A percentile compares a stretch with the other conserved stretches of the same genome.
phyloP scores from a whole-genome alignment of 37 sponge, comb jelly and placozoan species.

The Cliona cf. orientalis region DNA sequence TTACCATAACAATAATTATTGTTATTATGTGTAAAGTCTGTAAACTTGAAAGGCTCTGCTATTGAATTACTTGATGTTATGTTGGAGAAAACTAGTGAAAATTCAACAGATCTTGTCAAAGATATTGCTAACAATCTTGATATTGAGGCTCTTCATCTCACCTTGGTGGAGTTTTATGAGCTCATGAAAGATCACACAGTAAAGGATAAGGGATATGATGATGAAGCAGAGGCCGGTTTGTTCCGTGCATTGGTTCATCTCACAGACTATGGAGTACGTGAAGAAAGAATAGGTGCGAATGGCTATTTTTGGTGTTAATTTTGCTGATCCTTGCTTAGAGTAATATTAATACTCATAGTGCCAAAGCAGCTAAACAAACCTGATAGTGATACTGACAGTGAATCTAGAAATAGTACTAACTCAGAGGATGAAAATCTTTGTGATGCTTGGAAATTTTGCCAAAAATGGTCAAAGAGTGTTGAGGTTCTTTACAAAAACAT shows the following conservation, averaged over 20 bases:
- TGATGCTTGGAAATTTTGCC: constrained; percentile 57
- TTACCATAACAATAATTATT: no score
- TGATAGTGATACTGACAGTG: no score
- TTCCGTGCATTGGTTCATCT: constrained; percentile 47
- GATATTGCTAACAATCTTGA: constrained; percentile 29
- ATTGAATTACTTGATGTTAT: constrained; percentile 62
- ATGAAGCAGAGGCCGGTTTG: constrained; percentile 51
- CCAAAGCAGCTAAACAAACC: no score
- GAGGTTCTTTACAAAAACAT: constrained; percentile 58
- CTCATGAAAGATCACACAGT: constrained; percentile 41
- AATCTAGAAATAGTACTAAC: no score
- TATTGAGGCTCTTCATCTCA: constrained; percentile 3
- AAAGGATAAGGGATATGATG: constrained; percentile 36
- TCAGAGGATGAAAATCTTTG: no score
- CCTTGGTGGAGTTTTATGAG: constrained; percentile 46
- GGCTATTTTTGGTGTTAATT: no score
- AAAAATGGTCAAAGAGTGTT: constrained; percentile 34
- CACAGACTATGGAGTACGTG: constrained; percentile 25
- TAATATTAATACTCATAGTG: no score
- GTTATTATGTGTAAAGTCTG: not conserved
- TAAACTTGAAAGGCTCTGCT: constrained; percentile 50
- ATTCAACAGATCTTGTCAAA: constrained; percentile 24
- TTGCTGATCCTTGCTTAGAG: no score
- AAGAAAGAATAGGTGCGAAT: not conserved
- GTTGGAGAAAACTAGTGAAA: constrained; percentile 50